Percentiles rank a stretch among this genome's conserved stretches.
Evolutionary conservation across 1,140 invertebrate species (phyloP).

Genomic region (Andrena cerasifolii): DNA sequence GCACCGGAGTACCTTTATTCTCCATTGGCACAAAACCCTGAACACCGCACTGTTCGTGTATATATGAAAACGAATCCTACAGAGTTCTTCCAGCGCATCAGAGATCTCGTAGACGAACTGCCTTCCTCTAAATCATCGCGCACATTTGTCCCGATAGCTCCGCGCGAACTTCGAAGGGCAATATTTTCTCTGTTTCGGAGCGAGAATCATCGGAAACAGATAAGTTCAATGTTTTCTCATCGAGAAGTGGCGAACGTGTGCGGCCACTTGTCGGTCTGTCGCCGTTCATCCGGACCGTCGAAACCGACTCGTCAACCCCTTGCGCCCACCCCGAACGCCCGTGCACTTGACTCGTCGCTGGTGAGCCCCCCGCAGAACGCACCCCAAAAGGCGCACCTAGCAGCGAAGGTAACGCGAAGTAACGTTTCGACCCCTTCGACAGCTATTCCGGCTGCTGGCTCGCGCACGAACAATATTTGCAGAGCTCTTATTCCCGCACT

Average conservation of each 20-base stretch:
- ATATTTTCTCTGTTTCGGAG: slow-evolving; percentile 27
- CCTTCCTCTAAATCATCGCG: slow-evolving; percentile 14
- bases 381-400: slow-evolving; percentile 61
- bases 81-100: background rate
- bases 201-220: slow-evolving; percentile 45
- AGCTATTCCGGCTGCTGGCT: slow-evolving; percentile 66
- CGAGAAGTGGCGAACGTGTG: slow-evolving; percentile 43
- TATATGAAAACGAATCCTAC: no score
- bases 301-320: slow-evolving; percentile 67
- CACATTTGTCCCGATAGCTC: background rate
- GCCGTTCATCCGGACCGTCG: slow-evolving; percentile 56
- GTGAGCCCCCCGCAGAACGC: slow-evolving; percentile 15
- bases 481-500: slow-evolving; percentile 78
- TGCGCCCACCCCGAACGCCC: slow-evolving; percentile 36
- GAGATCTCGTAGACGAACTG: background rate
- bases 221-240: slow-evolving; percentile 64
- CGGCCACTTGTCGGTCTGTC: slow-evolving; percentile 75
- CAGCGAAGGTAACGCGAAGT: slow-evolving; percentile 68
- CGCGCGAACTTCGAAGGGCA: slow-evolving; percentile 30
- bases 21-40: no score
- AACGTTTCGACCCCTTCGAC: slow-evolving; percentile 62
- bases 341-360: slow-evolving; percentile 73
- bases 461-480: slow-evolving; percentile 81
- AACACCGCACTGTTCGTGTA: background rate
- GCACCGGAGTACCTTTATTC: no score